A percentile compares a stretch with the other conserved stretches of the same genome.
Conservation (phyloP, 1,140 invertebrate species). For the Amyelois transitella region DNA sequence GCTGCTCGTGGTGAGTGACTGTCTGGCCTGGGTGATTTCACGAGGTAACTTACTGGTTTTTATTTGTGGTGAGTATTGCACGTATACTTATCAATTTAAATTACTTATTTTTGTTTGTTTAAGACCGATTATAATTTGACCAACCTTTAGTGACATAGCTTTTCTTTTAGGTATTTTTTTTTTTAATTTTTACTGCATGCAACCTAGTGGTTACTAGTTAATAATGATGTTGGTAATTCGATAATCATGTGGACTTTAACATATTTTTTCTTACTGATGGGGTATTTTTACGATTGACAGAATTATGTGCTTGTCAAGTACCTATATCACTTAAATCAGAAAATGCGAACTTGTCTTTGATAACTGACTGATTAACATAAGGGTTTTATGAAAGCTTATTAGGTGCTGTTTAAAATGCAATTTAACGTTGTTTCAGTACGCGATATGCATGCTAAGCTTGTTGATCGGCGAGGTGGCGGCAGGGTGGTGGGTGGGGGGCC, state of each 20-base stretch:
- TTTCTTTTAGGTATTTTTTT: no score
- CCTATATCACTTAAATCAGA: no score
- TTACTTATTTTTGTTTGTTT: neutral
- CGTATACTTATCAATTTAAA: no score
- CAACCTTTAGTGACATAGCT: neutral
- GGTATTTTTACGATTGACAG: neutral
- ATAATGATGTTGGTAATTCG: neutral
- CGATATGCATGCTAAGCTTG: slow-evolving; percentile 17
- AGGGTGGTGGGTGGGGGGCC: slow-evolving; percentile 26
- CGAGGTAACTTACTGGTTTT: neutral
- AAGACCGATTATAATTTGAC: neutral
- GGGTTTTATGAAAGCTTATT: neutral
- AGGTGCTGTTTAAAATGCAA: neutral
- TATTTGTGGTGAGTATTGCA: no score
- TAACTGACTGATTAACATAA: neutral
- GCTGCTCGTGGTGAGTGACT: slow-evolving; percentile 14
- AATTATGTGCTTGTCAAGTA: no score
- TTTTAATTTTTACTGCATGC: no score
- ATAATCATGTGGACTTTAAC: neutral
- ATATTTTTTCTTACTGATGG: no score
- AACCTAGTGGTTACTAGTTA: no score
- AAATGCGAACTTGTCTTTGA: no score
- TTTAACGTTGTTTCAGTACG: slow-evolving; percentile 15
- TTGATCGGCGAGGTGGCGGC: slow-evolving; percentile 20
- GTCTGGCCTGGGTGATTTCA: neutral